Evolutionary conservation across 2,888 invertebrate species (phyloP).

Genomic region (Mylabris sibirica): DNA sequence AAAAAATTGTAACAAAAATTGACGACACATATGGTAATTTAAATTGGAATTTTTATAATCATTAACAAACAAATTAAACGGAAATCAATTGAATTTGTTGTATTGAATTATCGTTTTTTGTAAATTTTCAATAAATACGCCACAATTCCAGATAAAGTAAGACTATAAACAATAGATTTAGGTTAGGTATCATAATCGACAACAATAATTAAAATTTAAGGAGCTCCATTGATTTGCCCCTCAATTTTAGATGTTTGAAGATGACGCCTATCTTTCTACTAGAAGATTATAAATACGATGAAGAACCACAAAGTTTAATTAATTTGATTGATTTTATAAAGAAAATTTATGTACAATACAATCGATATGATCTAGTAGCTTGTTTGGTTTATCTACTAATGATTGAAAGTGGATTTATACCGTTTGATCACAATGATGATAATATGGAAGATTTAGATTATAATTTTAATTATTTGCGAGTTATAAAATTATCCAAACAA

Average conservation of each 20-base stretch:
- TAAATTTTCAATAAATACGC: background rate
- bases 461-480: constrained; percentile 48
- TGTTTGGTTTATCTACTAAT: constrained; percentile 56
- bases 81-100: background rate
- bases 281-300: constrained; percentile 51
- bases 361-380: constrained; percentile 52
- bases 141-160: background rate
- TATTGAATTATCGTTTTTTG: background rate
- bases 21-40: constrained; percentile 8
- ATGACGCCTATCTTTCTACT: constrained; percentile 54
- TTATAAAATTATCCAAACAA: constrained; percentile 43
- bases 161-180: background rate
- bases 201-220: constrained; percentile 27
- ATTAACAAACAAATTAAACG: background rate
- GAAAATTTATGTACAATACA: constrained; percentile 26
- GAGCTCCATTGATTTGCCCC: too few relatives aligned
- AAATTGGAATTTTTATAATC: background rate
- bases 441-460: constrained; percentile 30
- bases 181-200: background rate
- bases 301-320: constrained; percentile 50
- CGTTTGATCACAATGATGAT: constrained; percentile 43
- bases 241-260: too few relatives aligned
- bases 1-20: constrained; percentile 16
- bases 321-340: constrained; percentile 47
- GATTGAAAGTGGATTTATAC: constrained; percentile 58